Percentiles rank a stretch among this genome's conserved stretches.
phyloP scores from a whole-genome alignment of 2,113 vertebrate species.

The Fregata magnificens region DNA sequence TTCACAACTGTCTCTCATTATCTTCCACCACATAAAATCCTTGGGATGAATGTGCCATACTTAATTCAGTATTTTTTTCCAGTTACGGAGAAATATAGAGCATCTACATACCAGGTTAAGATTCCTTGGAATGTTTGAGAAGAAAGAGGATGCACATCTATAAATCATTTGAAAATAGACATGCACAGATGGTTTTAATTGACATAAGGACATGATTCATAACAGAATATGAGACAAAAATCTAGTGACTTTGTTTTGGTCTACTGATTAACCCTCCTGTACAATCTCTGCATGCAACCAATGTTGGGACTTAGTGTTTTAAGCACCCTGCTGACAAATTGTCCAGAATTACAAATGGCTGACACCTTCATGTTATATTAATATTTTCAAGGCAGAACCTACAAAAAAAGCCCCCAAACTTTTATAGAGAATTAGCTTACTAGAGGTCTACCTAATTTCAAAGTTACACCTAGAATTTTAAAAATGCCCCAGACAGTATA shows the following conservation, averaged over 20 bases:
- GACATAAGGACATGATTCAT: slow-evolving; percentile 28
- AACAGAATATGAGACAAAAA: not conserved
- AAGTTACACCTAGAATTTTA: not conserved
- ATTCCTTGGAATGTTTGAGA: slow-evolving; percentile 34
- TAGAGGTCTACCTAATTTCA: not conserved
- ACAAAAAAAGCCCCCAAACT: too few species aligned
- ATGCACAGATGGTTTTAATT: slow-evolving; percentile 58
- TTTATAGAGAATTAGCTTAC: not conserved
- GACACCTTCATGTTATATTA: not conserved
- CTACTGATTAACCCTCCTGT: not conserved
- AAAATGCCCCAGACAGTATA: not conserved
- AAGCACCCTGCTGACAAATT: not conserved
- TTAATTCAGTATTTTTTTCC: slow-evolving; percentile 6
- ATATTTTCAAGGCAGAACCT: not conserved
- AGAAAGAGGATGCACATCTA: not conserved
- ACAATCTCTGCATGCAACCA: not conserved
- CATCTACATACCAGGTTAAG: slow-evolving; percentile 31
- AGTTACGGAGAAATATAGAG: not conserved
- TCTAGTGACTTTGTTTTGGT: not conserved
- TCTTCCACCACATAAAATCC: not conserved
- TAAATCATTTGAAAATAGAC: slow-evolving; percentile 45
- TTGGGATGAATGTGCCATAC: not conserved
- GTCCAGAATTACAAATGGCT: not conserved
- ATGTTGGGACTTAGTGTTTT: not conserved
- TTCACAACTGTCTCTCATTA: slow-evolving; percentile 41